Conservation (phyloP, 2,888 invertebrate species). For the Hypolimnas misippus region DNA sequence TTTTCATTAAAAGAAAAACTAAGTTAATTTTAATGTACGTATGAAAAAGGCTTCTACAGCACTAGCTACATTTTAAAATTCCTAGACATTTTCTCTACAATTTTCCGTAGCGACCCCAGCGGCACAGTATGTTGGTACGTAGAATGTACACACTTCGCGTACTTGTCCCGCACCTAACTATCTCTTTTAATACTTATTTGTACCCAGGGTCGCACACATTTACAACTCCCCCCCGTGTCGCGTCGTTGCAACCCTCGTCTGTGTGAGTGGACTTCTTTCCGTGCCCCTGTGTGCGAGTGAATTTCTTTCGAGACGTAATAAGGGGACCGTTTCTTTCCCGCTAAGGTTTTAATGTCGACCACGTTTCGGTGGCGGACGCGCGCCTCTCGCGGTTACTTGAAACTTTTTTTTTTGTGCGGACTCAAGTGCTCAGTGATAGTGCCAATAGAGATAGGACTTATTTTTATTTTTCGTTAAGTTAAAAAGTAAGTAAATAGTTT, state of each 20-base stretch:
- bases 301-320: slow-evolving; percentile 84
- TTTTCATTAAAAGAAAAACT: not conserved
- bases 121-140: slow-evolving; percentile 37
- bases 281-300: slow-evolving; percentile 76
- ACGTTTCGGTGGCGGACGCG: slow-evolving; percentile 82
- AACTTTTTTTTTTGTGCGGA: slow-evolving; percentile 64
- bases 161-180: slow-evolving; percentile 77
- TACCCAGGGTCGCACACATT: slow-evolving; percentile 67
- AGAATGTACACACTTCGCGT: slow-evolving; percentile 58
- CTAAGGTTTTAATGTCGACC: slow-evolving; percentile 84
- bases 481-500: slow-evolving; percentile 37
- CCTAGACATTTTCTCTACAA: slow-evolving; percentile 17
- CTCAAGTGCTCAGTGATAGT: slow-evolving; percentile 59
- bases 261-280: slow-evolving; percentile 80
- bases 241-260: slow-evolving; percentile 56
- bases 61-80: slow-evolving; percentile 8
- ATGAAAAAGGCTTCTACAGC: not conserved
- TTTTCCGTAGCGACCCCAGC: slow-evolving; percentile 27
- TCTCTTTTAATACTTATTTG: slow-evolving; percentile 83
- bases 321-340: slow-evolving; percentile 84
- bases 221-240: slow-evolving; percentile 64
- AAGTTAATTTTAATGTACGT: not conserved
- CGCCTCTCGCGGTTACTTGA: slow-evolving; percentile 76
- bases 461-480: slow-evolving; percentile 38
- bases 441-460: slow-evolving; percentile 38